Conservation (phyloP, 92 coral and sea anemone genomes). For the Isaurus tuberculatus region DNA sequence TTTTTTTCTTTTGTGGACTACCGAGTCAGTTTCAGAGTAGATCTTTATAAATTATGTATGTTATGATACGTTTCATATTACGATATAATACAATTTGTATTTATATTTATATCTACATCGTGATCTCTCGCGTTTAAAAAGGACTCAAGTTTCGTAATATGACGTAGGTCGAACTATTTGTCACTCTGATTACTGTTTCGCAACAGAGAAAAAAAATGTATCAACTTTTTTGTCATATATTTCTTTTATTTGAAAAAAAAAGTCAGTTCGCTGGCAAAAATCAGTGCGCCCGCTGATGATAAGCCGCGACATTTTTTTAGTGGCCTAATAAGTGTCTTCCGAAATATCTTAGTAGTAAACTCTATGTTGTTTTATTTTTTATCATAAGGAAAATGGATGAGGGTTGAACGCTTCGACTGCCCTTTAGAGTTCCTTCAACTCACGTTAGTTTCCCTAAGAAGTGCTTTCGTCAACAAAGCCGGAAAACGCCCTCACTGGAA, state of each 20-base stretch:
- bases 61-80: background rate
- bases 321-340: background rate
- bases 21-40: conserved; percentile 5
- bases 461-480: conserved; percentile 57
- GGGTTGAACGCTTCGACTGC: conserved; percentile 50
- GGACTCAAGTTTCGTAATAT: background rate
- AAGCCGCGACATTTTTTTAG: background rate
- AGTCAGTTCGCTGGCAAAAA: background rate
- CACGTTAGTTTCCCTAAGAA: conserved; percentile 18
- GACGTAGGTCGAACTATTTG: background rate
- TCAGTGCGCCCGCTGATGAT: background rate
- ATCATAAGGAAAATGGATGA: conserved; percentile 45
- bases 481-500: conserved; percentile 57
- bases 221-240: background rate
- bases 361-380: background rate
- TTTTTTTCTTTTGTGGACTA: background rate
- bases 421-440: conserved; percentile 43
- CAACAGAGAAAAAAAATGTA: background rate
- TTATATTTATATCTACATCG: background rate
- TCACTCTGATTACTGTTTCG: background rate
- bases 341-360: background rate
- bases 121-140: background rate
- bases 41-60: conserved; percentile 1
- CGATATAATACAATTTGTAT: background rate
- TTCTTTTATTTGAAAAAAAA: background rate